These are phyloP conservation scores for Tenthredo mesomela DNA, from an alignment of 2,888 invertebrate species.

Conservation along the genomic window DNA sequence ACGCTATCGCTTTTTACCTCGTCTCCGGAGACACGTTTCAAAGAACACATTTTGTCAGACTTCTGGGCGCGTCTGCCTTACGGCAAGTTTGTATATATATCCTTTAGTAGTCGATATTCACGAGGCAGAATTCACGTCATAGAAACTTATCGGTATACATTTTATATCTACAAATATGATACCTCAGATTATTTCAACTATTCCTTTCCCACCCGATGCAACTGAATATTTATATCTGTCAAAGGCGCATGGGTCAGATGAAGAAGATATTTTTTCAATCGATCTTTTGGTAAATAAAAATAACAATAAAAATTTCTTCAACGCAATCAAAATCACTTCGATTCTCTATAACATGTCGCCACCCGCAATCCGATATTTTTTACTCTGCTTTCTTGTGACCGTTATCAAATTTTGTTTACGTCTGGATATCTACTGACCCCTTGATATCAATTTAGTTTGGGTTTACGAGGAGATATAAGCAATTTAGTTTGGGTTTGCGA, in stretches of 20 bases:
- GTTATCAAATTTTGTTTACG: no score
- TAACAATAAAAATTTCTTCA: neutral
- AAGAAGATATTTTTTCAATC: neutral
- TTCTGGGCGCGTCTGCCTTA: conserved; percentile 32
- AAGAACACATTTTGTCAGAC: conserved; percentile 57
- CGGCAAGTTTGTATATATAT: conserved; percentile 37
- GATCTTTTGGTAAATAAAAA: neutral
- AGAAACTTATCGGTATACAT: conserved; percentile 17
- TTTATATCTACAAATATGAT: conserved; percentile 22
- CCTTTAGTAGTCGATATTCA: conserved; percentile 35
- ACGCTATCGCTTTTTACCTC: conserved; percentile 31
- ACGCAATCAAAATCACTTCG: neutral
- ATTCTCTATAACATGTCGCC: neutral
- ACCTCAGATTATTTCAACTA: conserved; percentile 26
- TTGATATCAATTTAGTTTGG: no score
- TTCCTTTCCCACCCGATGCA: neutral
- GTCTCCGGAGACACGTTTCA: conserved; percentile 44
- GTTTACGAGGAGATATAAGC: neutral
- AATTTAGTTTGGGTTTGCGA: neutral
- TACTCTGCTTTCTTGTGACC: no score
- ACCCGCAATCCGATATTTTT: no score
- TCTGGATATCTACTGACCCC: no score
- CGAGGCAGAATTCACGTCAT: conserved; percentile 3
- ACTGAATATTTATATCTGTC: conserved; percentile 1
- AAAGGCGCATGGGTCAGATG: neutral